phyloP scores from a whole-genome alignment of 2,888 invertebrate genomes.

The Drosophila monieri region DNA sequence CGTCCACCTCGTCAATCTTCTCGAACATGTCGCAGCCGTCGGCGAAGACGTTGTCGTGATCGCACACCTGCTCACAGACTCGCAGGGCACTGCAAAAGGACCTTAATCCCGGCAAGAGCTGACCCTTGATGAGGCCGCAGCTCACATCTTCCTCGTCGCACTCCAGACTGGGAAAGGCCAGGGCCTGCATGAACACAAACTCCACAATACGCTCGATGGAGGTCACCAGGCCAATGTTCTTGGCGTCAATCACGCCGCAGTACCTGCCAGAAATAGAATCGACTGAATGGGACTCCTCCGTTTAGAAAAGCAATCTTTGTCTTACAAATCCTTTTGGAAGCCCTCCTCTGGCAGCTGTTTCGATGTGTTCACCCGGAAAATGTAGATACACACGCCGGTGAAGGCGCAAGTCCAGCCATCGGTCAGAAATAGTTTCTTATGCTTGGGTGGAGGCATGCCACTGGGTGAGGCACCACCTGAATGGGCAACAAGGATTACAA shows the following conservation, averaged over 20 bases:
- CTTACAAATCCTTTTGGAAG: slow-evolving; percentile 93
- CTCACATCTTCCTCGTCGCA: slow-evolving; percentile 92
- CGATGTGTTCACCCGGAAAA: slow-evolving; percentile 92
- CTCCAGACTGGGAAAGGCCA: slow-evolving; percentile 91
- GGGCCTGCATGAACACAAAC: slow-evolving; percentile 94
- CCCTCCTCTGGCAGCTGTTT: slow-evolving; percentile 96
- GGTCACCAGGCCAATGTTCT: slow-evolving; percentile 91
- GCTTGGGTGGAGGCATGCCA: slow-evolving; percentile 82
- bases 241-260: slow-evolving; percentile 92
- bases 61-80: slow-evolving; percentile 94
- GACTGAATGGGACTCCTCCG: background rate
- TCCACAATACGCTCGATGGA: slow-evolving; percentile 95
- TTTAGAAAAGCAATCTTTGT: slow-evolving; percentile 27
- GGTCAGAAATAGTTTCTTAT: slow-evolving; percentile 92
- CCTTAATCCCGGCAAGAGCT: slow-evolving; percentile 91
- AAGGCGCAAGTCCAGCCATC: slow-evolving; percentile 93
- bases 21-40: slow-evolving; percentile 88
- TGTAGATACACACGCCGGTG: slow-evolving; percentile 93
- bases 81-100: slow-evolving; percentile 95
- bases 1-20: slow-evolving; percentile 86
- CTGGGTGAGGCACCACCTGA: slow-evolving; percentile 82
- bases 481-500: background rate
- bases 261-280: slow-evolving; percentile 84
- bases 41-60: slow-evolving; percentile 90
- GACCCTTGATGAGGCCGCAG: slow-evolving; percentile 92